A percentile compares a stretch with the other conserved stretches of the same genome.
Conservation (phyloP, 2,113 vertebrate genomes). For the Elephantulus edwardii region DNA sequence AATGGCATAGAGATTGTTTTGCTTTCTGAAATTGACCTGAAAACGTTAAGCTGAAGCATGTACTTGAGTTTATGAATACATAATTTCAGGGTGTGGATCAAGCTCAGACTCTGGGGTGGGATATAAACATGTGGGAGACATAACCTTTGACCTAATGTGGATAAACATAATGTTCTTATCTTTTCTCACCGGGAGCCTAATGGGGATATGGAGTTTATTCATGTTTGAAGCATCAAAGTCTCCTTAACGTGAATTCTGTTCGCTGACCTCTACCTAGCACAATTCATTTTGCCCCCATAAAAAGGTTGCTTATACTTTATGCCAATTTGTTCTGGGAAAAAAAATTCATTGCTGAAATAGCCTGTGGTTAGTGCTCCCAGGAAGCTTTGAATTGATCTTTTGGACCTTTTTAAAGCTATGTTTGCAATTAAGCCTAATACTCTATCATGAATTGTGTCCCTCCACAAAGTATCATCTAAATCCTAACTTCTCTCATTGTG, state of each 20-base stretch:
- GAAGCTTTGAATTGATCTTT: constrained; percentile 70
- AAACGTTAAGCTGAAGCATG: neutral
- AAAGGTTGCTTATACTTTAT: constrained; percentile 49
- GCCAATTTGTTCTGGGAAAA: constrained; percentile 48
- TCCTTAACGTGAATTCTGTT: neutral
- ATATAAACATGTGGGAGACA: neutral
- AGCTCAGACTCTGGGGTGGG: neutral
- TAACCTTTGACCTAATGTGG: neutral
- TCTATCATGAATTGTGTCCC: neutral
- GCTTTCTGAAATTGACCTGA: constrained; percentile 38
- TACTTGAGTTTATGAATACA: neutral
- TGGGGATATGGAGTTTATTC: neutral
- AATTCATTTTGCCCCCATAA: constrained; percentile 32
- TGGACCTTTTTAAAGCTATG: neutral
- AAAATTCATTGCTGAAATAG: constrained; percentile 41
- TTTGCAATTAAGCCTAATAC: constrained; percentile 31
- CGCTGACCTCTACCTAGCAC: constrained; percentile 18
- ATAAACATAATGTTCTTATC: neutral
- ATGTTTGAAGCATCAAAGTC: neutral
- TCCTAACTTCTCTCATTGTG: neutral
- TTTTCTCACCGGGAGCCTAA: neutral
- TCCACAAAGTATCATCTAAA: neutral
- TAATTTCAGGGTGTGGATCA: neutral
- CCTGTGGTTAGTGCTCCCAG: constrained; percentile 53
- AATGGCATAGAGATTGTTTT: neutral